These are phyloP conservation scores for Halcyon leucocephala DNA, from an alignment of 2,797 vertebrate species.

Conservation along the genomic window DNA sequence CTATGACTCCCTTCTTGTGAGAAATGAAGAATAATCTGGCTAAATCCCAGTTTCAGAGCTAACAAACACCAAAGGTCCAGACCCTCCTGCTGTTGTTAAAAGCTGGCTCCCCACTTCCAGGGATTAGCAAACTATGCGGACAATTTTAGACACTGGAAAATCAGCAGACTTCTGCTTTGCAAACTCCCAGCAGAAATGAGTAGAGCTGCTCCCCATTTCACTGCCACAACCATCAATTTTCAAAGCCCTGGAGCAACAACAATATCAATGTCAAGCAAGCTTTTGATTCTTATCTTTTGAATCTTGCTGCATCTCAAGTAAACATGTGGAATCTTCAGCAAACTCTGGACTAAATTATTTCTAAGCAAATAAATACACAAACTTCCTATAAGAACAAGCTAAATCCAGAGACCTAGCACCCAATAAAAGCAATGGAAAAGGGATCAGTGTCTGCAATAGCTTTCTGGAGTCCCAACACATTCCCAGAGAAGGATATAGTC, in stretches of 20 bases:
- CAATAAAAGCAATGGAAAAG: constrained; percentile 17
- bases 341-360: constrained; percentile 5
- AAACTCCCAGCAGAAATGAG: not conserved
- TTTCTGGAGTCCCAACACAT: not conserved
- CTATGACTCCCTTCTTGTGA: constrained; percentile 48
- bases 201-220: not conserved
- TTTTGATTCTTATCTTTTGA: not conserved
- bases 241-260: not conserved
- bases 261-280: not conserved
- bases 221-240: not conserved
- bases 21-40: constrained; percentile 70
- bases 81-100: constrained; percentile 60
- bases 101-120: constrained; percentile 39
- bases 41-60: constrained; percentile 53
- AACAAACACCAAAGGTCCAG: constrained; percentile 44
- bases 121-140: constrained; percentile 61
- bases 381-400: not conserved
- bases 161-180: constrained; percentile 19
- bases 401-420: not conserved
- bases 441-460: not conserved
- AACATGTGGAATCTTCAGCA: not conserved
- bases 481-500: not conserved
- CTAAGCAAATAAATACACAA: constrained; percentile 10
- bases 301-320: not conserved
- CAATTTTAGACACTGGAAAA: constrained; percentile 28